Evolutionary conservation across 2,797 vertebrate species (phyloP).

Genomic region (Protosalanx chinensis): DNA sequence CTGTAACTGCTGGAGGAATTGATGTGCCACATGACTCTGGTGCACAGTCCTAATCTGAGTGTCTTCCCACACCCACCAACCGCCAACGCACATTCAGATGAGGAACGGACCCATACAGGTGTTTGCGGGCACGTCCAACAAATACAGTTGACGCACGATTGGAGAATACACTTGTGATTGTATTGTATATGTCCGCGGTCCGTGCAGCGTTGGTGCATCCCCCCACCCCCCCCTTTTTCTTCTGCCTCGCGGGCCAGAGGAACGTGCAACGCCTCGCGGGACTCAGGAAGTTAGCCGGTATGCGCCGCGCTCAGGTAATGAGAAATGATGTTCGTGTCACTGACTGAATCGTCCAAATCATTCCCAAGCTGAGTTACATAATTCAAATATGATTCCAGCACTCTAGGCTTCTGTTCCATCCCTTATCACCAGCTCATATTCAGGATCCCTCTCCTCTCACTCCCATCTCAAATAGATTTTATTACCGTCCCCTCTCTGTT

Average conservation of each 20-base stretch:
- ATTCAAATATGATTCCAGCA: constrained; percentile 71
- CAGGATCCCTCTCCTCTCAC: constrained; percentile 32
- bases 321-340: constrained; percentile 76
- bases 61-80: background rate
- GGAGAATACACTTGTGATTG: constrained; percentile 6
- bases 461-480: constrained; percentile 14
- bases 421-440: constrained; percentile 64
- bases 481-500: constrained; percentile 58
- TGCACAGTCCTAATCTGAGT: background rate
- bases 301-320: constrained; percentile 69
- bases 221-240: background rate
- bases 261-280: constrained; percentile 63
- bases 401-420: constrained; percentile 57
- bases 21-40: background rate
- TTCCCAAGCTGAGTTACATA: constrained; percentile 71
- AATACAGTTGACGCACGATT: constrained; percentile 13
- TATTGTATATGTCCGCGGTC: background rate
- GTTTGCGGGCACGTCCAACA: constrained; percentile 6
- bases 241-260: constrained; percentile 41
- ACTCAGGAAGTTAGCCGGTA: constrained; percentile 54
- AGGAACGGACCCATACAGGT: constrained; percentile 18
- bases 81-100: constrained; percentile 8
- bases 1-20: background rate
- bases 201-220: background rate
- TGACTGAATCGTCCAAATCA: constrained; percentile 71